Conservation (phyloP, 2,113 vertebrate species). For the Salvelinus alpinus region DNA sequence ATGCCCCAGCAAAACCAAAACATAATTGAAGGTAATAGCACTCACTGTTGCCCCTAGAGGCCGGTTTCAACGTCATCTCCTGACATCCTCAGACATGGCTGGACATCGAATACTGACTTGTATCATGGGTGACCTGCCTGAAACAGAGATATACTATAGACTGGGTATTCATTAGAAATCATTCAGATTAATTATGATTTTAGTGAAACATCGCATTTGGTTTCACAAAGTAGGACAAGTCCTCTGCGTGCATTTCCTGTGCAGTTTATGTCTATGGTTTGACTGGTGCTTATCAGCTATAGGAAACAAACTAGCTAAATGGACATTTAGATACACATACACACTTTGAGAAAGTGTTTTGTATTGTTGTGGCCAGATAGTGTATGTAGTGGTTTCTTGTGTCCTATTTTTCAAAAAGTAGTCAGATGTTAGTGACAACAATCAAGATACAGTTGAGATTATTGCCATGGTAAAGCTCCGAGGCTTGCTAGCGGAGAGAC, state of each 20-base stretch:
- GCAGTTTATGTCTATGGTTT: neutral
- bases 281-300: neutral
- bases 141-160: neutral
- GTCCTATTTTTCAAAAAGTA: slow-evolving; percentile 10
- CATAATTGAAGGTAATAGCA: too few relatives aligned
- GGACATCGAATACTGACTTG: too few relatives aligned
- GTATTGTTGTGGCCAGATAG: neutral
- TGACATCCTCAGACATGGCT: too few relatives aligned
- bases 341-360: neutral
- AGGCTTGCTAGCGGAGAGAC: slow-evolving; percentile 4
- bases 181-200: neutral
- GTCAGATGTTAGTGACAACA: slow-evolving; percentile 3
- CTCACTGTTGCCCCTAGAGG: too few relatives aligned
- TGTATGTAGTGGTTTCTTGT: neutral
- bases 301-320: neutral
- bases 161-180: neutral
- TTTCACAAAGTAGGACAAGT: neutral
- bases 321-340: neutral
- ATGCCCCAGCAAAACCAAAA: too few relatives aligned
- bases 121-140: too few relatives aligned
- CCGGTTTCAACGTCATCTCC: too few relatives aligned
- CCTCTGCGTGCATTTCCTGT: neutral
- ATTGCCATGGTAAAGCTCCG: slow-evolving; percentile 19
- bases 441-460: slow-evolving; percentile 19
- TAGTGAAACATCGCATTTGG: neutral